Conservation (phyloP, 1,140 invertebrate genomes). For the Patella vulgata region DNA sequence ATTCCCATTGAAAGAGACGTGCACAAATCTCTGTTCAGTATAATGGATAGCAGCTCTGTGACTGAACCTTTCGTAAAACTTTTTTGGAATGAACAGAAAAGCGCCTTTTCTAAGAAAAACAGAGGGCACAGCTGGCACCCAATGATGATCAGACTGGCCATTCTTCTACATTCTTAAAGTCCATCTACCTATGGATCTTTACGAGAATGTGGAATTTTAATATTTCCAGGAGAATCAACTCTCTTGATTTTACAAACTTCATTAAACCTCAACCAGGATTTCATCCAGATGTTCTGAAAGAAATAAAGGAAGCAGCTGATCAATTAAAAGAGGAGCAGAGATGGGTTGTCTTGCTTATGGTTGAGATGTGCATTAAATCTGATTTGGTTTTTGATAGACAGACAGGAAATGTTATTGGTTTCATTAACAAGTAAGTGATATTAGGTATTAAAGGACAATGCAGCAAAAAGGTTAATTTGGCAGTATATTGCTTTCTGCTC, state of each 20-base stretch:
- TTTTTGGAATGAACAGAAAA: too few relatives aligned
- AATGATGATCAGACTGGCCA: too few relatives aligned
- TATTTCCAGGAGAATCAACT: slow-evolving; percentile 12
- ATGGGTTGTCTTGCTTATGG: slow-evolving; percentile 8
- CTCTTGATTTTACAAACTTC: not conserved
- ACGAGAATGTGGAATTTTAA: too few relatives aligned
- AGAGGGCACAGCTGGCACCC: too few relatives aligned
- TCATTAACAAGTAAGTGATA: too few relatives aligned
- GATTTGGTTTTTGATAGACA: slow-evolving; percentile 9
- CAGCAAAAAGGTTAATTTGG: too few relatives aligned
- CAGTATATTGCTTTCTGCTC: too few relatives aligned
- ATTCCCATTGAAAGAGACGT: not conserved
- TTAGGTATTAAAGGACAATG: too few relatives aligned
- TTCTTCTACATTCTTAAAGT: not conserved
- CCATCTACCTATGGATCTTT: not conserved
- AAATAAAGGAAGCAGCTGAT: not conserved
- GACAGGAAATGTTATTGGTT: slow-evolving; percentile 5
- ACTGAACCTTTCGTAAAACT: not conserved
- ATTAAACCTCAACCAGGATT: not conserved
- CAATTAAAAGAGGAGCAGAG: too few relatives aligned
- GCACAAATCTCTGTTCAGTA: too few relatives aligned
- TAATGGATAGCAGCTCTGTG: not conserved
- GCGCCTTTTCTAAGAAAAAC: too few relatives aligned
- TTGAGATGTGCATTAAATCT: slow-evolving; percentile 9
- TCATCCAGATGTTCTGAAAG: not conserved